Evolutionary conservation across 2,888 invertebrate species (phyloP).

Genomic region (Amaurobius ferox): DNA sequence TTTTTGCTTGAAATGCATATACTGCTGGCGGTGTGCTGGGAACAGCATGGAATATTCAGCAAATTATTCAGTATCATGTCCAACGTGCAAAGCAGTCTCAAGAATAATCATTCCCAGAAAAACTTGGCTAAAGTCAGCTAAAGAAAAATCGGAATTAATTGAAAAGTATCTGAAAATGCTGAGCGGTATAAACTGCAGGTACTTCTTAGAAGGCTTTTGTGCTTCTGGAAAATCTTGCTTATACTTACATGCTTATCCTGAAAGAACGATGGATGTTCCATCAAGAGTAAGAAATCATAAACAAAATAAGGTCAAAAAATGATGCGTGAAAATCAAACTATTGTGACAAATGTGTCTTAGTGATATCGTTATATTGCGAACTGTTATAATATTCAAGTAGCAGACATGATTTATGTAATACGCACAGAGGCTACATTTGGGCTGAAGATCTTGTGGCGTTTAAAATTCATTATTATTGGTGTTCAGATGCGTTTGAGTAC

Average conservation of each 20-base stretch:
- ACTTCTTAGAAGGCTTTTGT: background rate
- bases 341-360: too few species aligned
- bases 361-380: too few species aligned
- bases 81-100: background rate
- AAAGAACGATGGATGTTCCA: too few species aligned
- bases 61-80: background rate
- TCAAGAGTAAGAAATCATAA: too few species aligned
- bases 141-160: background rate
- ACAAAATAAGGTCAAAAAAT: too few species aligned
- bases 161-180: background rate
- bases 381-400: too few species aligned
- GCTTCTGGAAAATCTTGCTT: background rate
- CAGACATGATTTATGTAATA: too few species aligned
- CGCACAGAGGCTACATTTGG: too few species aligned
- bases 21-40: background rate
- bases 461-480: too few species aligned
- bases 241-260: background rate
- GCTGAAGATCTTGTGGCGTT: too few species aligned
- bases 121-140: background rate
- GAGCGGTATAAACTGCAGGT: background rate
- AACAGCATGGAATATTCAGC: background rate
- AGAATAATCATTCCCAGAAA: background rate
- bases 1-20: constrained; percentile 29
- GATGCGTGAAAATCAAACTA: too few species aligned
- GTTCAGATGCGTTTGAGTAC: too few species aligned